Base-by-base conservation (phyloP, 2,888 invertebrate species). In the Vannuccia rotundouncinata region DNA sequence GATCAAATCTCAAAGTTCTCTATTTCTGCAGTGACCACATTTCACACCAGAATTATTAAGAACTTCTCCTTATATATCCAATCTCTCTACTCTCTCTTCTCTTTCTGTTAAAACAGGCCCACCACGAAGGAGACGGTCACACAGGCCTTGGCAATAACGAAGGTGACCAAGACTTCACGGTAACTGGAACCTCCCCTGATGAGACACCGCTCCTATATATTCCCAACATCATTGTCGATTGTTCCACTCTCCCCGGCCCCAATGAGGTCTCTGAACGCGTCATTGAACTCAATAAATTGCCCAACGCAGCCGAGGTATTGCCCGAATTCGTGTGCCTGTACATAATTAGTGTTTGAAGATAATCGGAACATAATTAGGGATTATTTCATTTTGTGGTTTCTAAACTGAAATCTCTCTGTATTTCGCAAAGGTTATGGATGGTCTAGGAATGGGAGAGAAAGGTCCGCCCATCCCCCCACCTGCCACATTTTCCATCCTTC, bases 391-490 rank as follows among this genome's bases (percentile, higher is more conserved):
- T n/a, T n/a, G n/a, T n/a, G n/a, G n/a, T n/a, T n/a, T n/a, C n/a
- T n/a, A n/a, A n/a, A n/a, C n/a, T n/a, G n/a, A n/a, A n/a, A n/a
- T n/a, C n/a, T n/a, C n/a, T 31, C 82, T 82, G 25, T 13, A 74
- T 17, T 66, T 80, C 10, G 74, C 66, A 17, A 82, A 88, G 86
- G 86, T 88, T 22, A 80, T 88, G 78, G 87, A 88, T 84, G 88
- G 88, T 1, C 84, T 88, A 79, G 88, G 88, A 27, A 84, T 88
- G 10, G 88, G 88, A 30, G 85, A 86, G 0, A 84, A 83, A 28
- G 88, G 88, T 13, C 88, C 88, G 0, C 88, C 88, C 0, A 85
- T 88, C 1, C 88, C 88, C 5, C 88, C 87, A 0, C 84, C 86
- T 66, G 87, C 87, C n/a, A 82, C 83, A 28, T 88, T 88, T 83